Percentiles rank a stretch among this genome's conserved stretches.
phyloP scores from a whole-genome alignment of 2,888 invertebrate species.

The Dynastes grantii region DNA sequence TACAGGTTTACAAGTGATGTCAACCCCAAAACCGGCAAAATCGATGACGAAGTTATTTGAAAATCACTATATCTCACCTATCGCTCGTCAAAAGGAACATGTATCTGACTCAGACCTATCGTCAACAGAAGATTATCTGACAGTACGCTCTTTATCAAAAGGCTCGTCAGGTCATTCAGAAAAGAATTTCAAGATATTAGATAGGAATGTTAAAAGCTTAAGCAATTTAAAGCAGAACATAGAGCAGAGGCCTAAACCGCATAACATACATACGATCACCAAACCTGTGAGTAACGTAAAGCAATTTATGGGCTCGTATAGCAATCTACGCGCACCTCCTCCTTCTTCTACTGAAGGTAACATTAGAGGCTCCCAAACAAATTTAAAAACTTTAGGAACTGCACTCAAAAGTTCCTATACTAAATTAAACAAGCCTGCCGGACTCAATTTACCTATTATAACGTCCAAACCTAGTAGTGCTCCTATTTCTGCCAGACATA shows the following conservation, averaged over 20 bases:
- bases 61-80: constrained; percentile 65
- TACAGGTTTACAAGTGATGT: constrained; percentile 63
- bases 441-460: constrained; percentile 62
- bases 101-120: constrained; percentile 67
- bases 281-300: constrained; percentile 54
- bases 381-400: constrained; percentile 64
- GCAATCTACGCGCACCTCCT: constrained; percentile 49
- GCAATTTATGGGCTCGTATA: constrained; percentile 48
- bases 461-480: constrained; percentile 46
- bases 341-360: constrained; percentile 47
- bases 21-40: constrained; percentile 66
- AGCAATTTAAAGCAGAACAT: constrained; percentile 52
- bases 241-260: constrained; percentile 53
- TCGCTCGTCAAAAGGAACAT: constrained; percentile 59
- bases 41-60: constrained; percentile 58
- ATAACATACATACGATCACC: constrained; percentile 56
- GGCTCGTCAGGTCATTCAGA: constrained; percentile 59
- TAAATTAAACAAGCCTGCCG: constrained; percentile 63
- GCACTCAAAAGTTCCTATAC: constrained; percentile 67
- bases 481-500: constrained; percentile 31
- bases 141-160: constrained; percentile 61
- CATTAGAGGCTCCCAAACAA: constrained; percentile 59
- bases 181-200: constrained; percentile 55
- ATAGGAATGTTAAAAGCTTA: constrained; percentile 57
- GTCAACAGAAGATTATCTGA: constrained; percentile 65